These are phyloP conservation scores for Hippocampus mohnikei DNA, from an alignment of 2,113 vertebrate genomes.

Conservation along the genomic window DNA sequence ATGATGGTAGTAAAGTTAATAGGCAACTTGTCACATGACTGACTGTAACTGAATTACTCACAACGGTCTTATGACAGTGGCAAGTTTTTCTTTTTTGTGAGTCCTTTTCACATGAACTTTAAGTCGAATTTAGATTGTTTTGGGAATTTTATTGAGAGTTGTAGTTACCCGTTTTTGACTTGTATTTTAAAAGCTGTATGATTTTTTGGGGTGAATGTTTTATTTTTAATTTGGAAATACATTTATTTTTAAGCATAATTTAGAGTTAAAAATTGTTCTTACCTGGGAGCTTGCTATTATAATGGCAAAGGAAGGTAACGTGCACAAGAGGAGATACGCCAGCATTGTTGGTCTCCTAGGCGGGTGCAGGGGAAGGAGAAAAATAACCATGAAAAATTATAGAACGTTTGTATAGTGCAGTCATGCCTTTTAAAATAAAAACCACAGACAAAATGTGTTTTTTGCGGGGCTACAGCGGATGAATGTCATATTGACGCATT, in stretches of 20 bases:
- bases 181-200: no score
- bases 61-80: slow-evolving; percentile 38
- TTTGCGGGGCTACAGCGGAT: no score
- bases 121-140: background rate
- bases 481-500: no score
- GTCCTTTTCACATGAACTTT: slow-evolving; percentile 21
- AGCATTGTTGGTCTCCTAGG: slow-evolving; percentile 74
- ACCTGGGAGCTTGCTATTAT: slow-evolving; percentile 77
- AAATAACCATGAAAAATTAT: no score
- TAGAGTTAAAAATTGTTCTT: slow-evolving; percentile 11
- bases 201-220: no score
- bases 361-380: background rate
- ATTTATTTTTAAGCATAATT: no score
- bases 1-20: slow-evolving; percentile 54
- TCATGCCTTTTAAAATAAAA: no score
- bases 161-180: no score
- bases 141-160: background rate
- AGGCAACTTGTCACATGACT: slow-evolving; percentile 42
- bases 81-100: slow-evolving; percentile 9
- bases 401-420: no score
- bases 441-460: no score
- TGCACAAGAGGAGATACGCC: slow-evolving; percentile 70
- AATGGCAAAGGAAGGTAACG: slow-evolving; percentile 77
- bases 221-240: no score
- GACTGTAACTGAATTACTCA: slow-evolving; percentile 58